Evolutionary conservation across 2,888 invertebrate species (phyloP), one percentile per base, ranked within the genome.

Genomic region (Caenorhabditis afra): DNA sequence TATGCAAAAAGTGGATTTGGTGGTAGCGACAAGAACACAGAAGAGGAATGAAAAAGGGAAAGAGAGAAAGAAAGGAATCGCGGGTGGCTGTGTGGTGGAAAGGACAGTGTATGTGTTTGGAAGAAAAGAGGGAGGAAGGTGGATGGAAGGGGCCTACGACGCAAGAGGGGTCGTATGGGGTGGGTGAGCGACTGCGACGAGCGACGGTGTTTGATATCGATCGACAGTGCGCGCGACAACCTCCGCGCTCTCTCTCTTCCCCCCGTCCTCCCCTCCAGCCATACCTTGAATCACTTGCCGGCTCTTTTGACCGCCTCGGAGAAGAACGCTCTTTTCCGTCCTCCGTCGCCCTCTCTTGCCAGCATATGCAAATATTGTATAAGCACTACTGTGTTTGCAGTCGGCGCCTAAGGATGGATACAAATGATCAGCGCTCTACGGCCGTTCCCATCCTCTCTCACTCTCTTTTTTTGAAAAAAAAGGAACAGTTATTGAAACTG

Each of bases 131-230:
- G 39, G 37, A 12, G 37, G 55, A 39, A 37, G 55, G 55, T 55
- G 41, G 41, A 41, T 20, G 16, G 20, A 49, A 55, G 71, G 71
- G 62, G 61, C 70, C n/a, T n/a, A n/a, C n/a, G 18, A 61, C 44
- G 68, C 68, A 52, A 66, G 20, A 37, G 50, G 61, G 61, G 61
- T 61, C 61, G 70, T 71, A 71, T 71, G 71, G 71, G 18, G 62
- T 71, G 71, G 71, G 18, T 55, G 62, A 49, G 62, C 11, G 52
- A 41, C 53, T 71, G 73, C 58, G 57, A 35, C 55, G 73, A 57
- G 55, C 47, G 61, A 39, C 62, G 55, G 71, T 64, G 68, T 70
- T 62, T 71, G 73, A 73, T 73, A 73, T 73, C 73, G 73, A 73
- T 73, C 64, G 73, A 73, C 71, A 57, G 71, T 71, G 71, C 73